Base-by-base conservation (phyloP, 1,140 invertebrate genomes). In the Druon quercuslanigerum region DNA sequence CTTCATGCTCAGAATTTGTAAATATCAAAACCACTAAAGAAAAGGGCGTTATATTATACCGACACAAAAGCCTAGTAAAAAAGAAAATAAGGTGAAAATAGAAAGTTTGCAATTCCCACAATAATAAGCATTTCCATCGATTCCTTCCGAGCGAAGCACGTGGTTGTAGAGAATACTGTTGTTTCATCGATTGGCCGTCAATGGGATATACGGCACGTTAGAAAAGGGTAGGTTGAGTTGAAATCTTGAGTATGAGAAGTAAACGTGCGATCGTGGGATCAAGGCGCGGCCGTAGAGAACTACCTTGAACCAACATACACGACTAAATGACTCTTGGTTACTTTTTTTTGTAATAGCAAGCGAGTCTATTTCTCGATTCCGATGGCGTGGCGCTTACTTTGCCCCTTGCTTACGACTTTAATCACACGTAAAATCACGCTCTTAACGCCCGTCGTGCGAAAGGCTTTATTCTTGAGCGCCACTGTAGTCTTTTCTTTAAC, bases 181-280 rank as follows among this genome's bases (percentile, higher is more conserved):
- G 9, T 46, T 46, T 46, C 40, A 66, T 40, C 40, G 33, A 40
- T 46, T 66, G 60, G 60, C 60, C 60, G 33, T 66, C 60, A 46
- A 66, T 66, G n/a, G 16, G 57, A 60, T 66, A 66, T 66, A 20
- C 40, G 40, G 40, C 33, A 66, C 16, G 25, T 66, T 66, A 66
- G 60, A 66, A 66, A 66, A 40, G 60, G 60, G 60, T 66, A 46
- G 60, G 25, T 16, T 66, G 77, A 46, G 72, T 54, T 76, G 66
- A 72, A 72, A 71, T 75, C 70, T 76, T 60, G 25, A 72, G 57
- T 76, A n/a, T 17, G 46, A 79, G 71, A 71, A 46, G 66, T 50
- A 79, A 79, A 76, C 78, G 78, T 70, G 54, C 76, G 74, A 79
- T 79, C 74, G 78, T 76, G 78, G 76, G 78, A 80, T 83, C 79